These are phyloP conservation scores for Amiota mariae DNA, from an alignment of 2,888 invertebrate species.

Conservation along the genomic window DNA sequence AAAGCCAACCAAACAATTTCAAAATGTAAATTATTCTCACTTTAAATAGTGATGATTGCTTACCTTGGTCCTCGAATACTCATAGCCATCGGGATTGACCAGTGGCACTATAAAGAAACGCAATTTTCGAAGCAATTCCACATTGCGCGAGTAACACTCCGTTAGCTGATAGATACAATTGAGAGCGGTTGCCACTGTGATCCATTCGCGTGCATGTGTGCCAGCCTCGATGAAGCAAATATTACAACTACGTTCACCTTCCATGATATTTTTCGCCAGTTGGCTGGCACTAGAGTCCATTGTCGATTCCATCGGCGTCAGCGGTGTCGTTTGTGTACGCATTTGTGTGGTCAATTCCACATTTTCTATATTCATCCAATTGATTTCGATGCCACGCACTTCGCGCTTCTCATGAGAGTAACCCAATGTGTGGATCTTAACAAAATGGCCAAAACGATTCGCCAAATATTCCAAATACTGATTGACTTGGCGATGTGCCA, in stretches of 20 bases:
- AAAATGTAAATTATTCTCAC: neutral
- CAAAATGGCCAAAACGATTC: slow-evolving; percentile 60
- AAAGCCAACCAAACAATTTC: neutral
- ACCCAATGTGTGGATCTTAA: slow-evolving; percentile 67
- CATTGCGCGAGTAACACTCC: slow-evolving; percentile 73
- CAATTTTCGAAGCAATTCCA: slow-evolving; percentile 75
- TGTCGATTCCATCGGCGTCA: slow-evolving; percentile 21
- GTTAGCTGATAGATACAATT: slow-evolving; percentile 78
- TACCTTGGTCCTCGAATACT: slow-evolving; percentile 76
- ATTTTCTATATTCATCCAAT: slow-evolving; percentile 64
- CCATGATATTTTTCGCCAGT: slow-evolving; percentile 18
- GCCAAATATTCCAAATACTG: slow-evolving; percentile 69
- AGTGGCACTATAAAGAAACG: slow-evolving; percentile 81
- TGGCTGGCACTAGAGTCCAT: neutral
- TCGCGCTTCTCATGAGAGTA: slow-evolving; percentile 66
- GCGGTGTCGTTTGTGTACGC: slow-evolving; percentile 42
- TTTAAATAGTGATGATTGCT: slow-evolving; percentile 42
- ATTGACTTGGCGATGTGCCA: slow-evolving; percentile 67
- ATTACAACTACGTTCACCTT: slow-evolving; percentile 53
- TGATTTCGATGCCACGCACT: slow-evolving; percentile 68
- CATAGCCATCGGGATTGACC: slow-evolving; percentile 84
- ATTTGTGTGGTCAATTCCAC: slow-evolving; percentile 42
- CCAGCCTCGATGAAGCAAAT: slow-evolving; percentile 72
- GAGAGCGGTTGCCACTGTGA: slow-evolving; percentile 77
- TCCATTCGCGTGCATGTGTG: slow-evolving; percentile 81